Evolutionary conservation across 35 echinoderm and acorn worm genomes (phyloP).

Genomic region (Eucidaris tribuloides): DNA sequence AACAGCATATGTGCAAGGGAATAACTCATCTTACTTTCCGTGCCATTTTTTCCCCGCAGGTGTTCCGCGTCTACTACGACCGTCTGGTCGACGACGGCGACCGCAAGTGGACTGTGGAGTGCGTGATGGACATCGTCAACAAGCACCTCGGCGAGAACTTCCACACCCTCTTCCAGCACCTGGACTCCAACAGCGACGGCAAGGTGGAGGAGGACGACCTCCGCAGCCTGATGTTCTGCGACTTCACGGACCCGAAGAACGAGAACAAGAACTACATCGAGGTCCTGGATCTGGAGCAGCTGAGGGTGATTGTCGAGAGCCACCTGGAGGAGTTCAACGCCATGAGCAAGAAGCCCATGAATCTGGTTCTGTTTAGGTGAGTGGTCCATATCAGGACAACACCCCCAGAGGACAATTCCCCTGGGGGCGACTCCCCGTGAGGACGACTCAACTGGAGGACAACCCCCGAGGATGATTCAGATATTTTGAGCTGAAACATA

Average conservation of each 20-base stretch:
- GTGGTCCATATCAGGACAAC: too few relatives aligned
- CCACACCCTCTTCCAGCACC: constrained; percentile 73
- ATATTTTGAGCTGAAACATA: too few relatives aligned
- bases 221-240: constrained; percentile 91
- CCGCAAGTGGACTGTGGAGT: constrained; percentile 70
- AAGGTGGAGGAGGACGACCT: constrained; percentile 95
- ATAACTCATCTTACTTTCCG: too few relatives aligned
- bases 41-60: too few relatives aligned
- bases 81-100: constrained; percentile 86
- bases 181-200: constrained; percentile 71
- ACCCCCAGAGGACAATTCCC: too few relatives aligned
- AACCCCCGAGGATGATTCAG: too few relatives aligned
- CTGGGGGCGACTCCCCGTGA: too few relatives aligned
- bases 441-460: too few relatives aligned
- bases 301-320: constrained; percentile 73
- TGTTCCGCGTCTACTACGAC: constrained; percentile 97
- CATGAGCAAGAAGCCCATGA: constrained; percentile 98
- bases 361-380: constrained; percentile 96
- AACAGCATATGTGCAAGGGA: too few relatives aligned
- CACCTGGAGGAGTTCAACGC: constrained; percentile 96
- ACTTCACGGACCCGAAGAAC: constrained; percentile 95
- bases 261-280: constrained; percentile 99
- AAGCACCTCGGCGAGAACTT: constrained; percentile 86
- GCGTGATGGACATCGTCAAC: constrained; percentile 44
- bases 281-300: constrained; percentile 67